Conservation (phyloP, 2,888 invertebrate species). For the Dorcus parallelipipedus region DNA sequence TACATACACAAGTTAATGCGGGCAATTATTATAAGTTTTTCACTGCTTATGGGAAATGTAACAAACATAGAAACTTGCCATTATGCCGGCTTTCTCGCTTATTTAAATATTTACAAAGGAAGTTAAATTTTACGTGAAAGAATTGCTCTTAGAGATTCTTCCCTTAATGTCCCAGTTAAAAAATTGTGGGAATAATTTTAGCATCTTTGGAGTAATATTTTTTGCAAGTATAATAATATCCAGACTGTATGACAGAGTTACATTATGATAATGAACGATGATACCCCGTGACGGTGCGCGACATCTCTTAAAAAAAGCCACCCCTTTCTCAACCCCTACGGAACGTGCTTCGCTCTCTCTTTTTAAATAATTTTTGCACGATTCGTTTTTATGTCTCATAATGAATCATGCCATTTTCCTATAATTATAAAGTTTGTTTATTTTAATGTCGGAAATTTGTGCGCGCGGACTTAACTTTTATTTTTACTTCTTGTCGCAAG, state of each 20-base stretch:
- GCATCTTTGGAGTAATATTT: constrained; percentile 10
- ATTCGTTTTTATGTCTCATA: constrained; percentile 10
- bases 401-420: constrained; percentile 18
- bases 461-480: too few species aligned
- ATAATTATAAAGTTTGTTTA: constrained; percentile 10
- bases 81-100: too few species aligned
- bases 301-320: constrained; percentile 22
- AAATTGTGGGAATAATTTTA: constrained; percentile 17
- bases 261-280: constrained; percentile 37
- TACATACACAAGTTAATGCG: too few species aligned
- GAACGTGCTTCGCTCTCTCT: background rate
- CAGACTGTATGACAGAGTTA: constrained; percentile 18
- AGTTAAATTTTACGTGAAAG: too few species aligned
- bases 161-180: constrained; percentile 4
- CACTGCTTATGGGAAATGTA: too few species aligned
- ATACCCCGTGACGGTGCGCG: constrained; percentile 34
- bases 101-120: too few species aligned
- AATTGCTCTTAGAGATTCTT: background rate
- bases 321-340: constrained; percentile 2
- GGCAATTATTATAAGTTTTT: too few species aligned
- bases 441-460: too few species aligned
- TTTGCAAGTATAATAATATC: constrained; percentile 19
- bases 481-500: too few species aligned
- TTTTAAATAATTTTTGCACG: constrained; percentile 18
- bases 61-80: too few species aligned